phyloP scores from a whole-genome alignment of 1,140 invertebrate species.

The Ips typographus region DNA sequence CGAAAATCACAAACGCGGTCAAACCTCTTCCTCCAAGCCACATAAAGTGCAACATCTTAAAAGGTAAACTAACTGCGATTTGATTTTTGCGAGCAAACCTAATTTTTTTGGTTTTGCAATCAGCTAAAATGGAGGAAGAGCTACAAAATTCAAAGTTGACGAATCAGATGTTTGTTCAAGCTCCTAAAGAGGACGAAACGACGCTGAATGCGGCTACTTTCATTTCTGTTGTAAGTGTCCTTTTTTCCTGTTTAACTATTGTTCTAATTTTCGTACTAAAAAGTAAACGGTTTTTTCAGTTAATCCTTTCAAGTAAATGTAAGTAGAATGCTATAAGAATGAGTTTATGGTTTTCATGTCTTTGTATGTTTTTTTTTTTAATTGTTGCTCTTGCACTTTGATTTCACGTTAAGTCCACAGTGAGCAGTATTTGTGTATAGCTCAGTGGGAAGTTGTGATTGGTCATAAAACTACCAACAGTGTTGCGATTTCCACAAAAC shows the following conservation, averaged over 20 bases:
- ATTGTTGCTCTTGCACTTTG: too few relatives aligned
- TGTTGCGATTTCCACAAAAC: too few relatives aligned
- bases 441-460: too few relatives aligned
- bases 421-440: too few relatives aligned
- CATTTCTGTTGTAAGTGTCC: conserved; percentile 69
- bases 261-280: not conserved
- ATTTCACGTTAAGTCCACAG: too few relatives aligned
- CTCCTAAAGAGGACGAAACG: conserved; percentile 53
- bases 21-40: conserved; percentile 80
- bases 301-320: not conserved
- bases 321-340: not conserved
- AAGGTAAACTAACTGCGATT: conserved; percentile 61
- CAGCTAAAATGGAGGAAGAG: conserved; percentile 61
- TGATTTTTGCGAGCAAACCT: not conserved
- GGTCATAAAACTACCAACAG: too few relatives aligned
- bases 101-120: too few relatives aligned
- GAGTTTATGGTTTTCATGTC: not conserved
- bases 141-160: conserved; percentile 56
- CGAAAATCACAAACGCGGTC: conserved; percentile 59
- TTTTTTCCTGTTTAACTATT: not conserved
- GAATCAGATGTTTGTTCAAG: conserved; percentile 59
- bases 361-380: not conserved
- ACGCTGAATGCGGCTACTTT: conserved; percentile 66
- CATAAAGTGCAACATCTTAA: conserved; percentile 93
- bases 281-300: too few relatives aligned